Evolutionary conservation across 2,888 invertebrate genomes (phyloP), one percentile per base, ranked within the genome.

Genomic region (Athrips mouffetella): DNA sequence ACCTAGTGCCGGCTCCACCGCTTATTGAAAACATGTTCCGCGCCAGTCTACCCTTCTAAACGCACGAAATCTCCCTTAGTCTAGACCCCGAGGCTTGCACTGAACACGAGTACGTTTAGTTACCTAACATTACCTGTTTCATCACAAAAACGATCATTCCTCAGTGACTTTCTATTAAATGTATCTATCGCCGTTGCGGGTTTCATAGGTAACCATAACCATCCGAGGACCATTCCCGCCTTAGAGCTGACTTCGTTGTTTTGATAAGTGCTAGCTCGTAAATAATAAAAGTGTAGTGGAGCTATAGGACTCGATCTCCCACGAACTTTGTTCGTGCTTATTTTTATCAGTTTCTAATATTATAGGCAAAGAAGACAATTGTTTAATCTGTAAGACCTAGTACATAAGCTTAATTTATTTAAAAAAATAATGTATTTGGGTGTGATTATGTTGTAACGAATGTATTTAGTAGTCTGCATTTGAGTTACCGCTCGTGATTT

Each of bases 21-120:
- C 91, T 97, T 63, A 97, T 98, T 73, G 98, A 98, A 84, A 97
- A 95, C 79, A 95, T 98, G 95, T 98, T 97, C 82, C 95, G 96
- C 68, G 94, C 96, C 74, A 97, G 96, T 87, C 91, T 98, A 76
- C 98, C 98, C 62, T 98, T 97, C 85, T 98, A 93, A 47, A 18
- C 21, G 68, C 59, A 45, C 53, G 57, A 55, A 39, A 49, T 52
- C 58, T 50, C 59, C 48, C 18, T 49, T 10, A 11, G 29, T 29
- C 45, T 40, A 27, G 27, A 41, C 30, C 37, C 25, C 47, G 45
- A 15, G 33, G 48, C 29, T 7, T 39, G 35, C 47, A 40, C 47
- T 18, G 47, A n/a, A n/a, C n/a, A n/a, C n/a, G n/a, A n/a, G n/a
- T n/a, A n/a, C n/a, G n/a, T n/a, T n/a, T n/a, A n/a, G n/a, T n/a